These are phyloP conservation scores for Gari tellinella DNA, from an alignment of 2,888 invertebrate genomes.

Conservation along the genomic window DNA sequence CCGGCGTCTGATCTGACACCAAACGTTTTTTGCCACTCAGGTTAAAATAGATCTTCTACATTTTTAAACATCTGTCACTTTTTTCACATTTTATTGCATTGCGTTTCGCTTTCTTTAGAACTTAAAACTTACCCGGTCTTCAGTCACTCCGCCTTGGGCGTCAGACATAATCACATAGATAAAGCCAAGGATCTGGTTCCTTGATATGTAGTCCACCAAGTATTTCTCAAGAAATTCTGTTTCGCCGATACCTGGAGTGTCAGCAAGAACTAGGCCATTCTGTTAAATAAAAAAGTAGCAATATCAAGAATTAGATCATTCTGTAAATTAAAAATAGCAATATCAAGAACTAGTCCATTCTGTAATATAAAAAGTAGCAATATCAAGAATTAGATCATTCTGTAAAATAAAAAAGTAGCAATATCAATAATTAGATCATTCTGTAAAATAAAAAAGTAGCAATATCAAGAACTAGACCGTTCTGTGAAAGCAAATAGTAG, in stretches of 20 bases:
- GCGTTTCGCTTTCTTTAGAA: neutral
- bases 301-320: neutral
- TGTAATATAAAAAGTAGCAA: too few species aligned
- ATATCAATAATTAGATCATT: too few species aligned
- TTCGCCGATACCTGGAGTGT: slow-evolving; percentile 82
- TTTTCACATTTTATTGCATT: too few species aligned
- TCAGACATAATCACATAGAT: slow-evolving; percentile 80
- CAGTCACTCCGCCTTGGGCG: slow-evolving; percentile 78
- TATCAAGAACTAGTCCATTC: too few species aligned
- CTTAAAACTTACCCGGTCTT: slow-evolving; percentile 74
- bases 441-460: too few species aligned
- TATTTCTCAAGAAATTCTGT: slow-evolving; percentile 75
- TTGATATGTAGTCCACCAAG: slow-evolving; percentile 71
- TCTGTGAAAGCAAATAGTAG: slow-evolving; percentile 61
- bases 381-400: too few species aligned
- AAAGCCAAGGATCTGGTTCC: slow-evolving; percentile 74
- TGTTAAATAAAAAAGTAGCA: slow-evolving; percentile 48
- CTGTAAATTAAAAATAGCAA: too few species aligned
- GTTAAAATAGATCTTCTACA: too few species aligned
- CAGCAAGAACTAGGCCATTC: slow-evolving; percentile 78
- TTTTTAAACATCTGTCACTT: too few species aligned
- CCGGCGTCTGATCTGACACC: too few species aligned
- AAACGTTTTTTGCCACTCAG: too few species aligned
- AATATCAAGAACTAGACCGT: slow-evolving; percentile 77
- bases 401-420: too few species aligned